Evolutionary conservation across 2,113 vertebrate species (phyloP), one percentile per base, ranked within the genome.

Genomic region (Aegithalos caudatus): DNA sequence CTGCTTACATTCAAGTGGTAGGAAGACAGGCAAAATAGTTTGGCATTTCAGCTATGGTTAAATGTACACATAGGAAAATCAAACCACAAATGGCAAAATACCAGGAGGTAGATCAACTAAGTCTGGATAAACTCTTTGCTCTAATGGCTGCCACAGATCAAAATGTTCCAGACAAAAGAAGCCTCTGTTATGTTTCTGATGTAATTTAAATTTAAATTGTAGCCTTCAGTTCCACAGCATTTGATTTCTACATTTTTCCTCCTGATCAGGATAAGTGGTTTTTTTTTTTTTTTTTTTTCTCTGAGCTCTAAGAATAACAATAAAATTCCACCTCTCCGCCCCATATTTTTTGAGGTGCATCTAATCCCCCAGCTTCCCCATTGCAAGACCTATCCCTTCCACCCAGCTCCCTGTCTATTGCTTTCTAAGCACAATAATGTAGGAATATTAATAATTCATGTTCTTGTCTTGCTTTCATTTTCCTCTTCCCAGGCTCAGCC

Each of bases 401-500:
- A 80, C 37, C 25, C 80, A 73, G 40, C 50, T 87, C 69, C 21
- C 31, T 67, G 37, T 29, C 61, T 89, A 53, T 71, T 89, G 45
- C 72, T 94, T 90, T 79, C 66, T 57, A 91, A 94, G 87, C 28
- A 76, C 81, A 94, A 88, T 91, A 84, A 92, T 56, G 47, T 57
- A 80, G 45, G 86, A 85, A 70, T 50, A 88, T 97, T 90, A 95
- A 95, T 94, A 94, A 95, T 96, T 95, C 37, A 95, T 37, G 19
- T 62, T 73, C 74, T 79, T 85, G 18, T 28, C 81, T 85, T 90
- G 58, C 62, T 95, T 90, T 95, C 74, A 95, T 92, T 97, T 94
- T 95, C 45, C 33, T 81, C 48, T 35, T 95, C 61, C 40, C 47
- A 77, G 70, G 50, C 50, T 92, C 73, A 87, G 86, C 10, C 57